phyloP scores from a whole-genome alignment of 2,797 vertebrate species.

The Paramormyrops hopkinsi region DNA sequence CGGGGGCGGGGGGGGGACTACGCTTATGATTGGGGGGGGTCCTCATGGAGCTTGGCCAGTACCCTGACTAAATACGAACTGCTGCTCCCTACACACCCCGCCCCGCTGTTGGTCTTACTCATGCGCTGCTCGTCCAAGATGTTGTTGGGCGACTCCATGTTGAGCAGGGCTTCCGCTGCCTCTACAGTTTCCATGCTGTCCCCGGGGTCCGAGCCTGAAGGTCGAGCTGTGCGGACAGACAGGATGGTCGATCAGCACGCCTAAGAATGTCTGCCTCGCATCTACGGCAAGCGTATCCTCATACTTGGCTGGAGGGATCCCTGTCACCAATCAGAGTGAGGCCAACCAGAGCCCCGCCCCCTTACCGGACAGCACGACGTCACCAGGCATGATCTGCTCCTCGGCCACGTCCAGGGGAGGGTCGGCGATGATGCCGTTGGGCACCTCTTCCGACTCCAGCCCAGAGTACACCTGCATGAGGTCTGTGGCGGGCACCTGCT shows the following conservation, averaged over 20 bases:
- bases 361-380: constrained; percentile 70
- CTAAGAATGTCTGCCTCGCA: background rate
- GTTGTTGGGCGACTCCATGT: constrained; percentile 79
- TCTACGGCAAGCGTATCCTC: background rate
- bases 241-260: background rate
- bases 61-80: background rate
- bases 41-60: background rate
- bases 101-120: constrained; percentile 56
- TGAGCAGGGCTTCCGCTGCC: constrained; percentile 72
- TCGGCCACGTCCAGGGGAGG: constrained; percentile 68
- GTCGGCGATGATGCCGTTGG: constrained; percentile 74
- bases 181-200: constrained; percentile 70
- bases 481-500: constrained; percentile 75
- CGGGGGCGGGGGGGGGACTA: background rate
- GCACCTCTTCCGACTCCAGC: constrained; percentile 72
- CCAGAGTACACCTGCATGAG: constrained; percentile 82
- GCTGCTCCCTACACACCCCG: background rate
- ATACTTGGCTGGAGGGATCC: background rate
- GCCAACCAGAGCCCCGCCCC: background rate
- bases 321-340: background rate
- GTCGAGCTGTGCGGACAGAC: constrained; percentile 47
- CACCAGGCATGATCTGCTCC: constrained; percentile 68
- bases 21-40: background rate
- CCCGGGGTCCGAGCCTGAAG: constrained; percentile 60
- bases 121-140: constrained; percentile 82